A percentile compares a stretch with the other conserved stretches of the same genome.
Evolutionary conservation across 2,888 invertebrate species (phyloP).

Genomic region (Nephrotoma guestfalica): DNA sequence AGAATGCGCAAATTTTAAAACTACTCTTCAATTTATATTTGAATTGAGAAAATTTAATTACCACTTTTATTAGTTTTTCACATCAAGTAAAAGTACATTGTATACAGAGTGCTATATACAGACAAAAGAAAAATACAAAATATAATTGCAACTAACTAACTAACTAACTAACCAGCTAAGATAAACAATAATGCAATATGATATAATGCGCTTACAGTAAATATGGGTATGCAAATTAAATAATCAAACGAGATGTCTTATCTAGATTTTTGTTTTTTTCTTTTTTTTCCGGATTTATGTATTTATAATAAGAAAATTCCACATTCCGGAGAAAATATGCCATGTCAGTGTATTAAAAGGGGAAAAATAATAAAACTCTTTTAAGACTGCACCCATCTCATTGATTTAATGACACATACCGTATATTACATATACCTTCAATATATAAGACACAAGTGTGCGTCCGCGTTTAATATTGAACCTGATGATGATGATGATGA

Average conservation of each 20-base stretch:
- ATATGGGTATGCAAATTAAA: not conserved
- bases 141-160: not conserved
- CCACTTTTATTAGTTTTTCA: not conserved
- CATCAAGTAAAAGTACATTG: not conserved
- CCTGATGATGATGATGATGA: not conserved
- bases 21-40: not conserved
- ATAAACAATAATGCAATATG: not conserved
- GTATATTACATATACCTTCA: not conserved
- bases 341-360: not conserved
- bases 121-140: not conserved
- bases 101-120: not conserved
- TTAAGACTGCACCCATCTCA: not conserved
- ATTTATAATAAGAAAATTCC: not conserved
- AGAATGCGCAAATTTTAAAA: not conserved
- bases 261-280: not conserved
- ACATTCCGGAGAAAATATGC: not conserved
- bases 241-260: not conserved
- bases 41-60: not conserved
- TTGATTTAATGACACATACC: not conserved
- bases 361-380: not conserved
- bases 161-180: not conserved
- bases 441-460: not conserved
- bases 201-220: not conserved
- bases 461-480: not conserved
- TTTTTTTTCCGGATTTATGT: not conserved